Evolutionary conservation across 2,888 invertebrate species (phyloP).

Genomic region (Caenorhabditis sp.): DNA sequence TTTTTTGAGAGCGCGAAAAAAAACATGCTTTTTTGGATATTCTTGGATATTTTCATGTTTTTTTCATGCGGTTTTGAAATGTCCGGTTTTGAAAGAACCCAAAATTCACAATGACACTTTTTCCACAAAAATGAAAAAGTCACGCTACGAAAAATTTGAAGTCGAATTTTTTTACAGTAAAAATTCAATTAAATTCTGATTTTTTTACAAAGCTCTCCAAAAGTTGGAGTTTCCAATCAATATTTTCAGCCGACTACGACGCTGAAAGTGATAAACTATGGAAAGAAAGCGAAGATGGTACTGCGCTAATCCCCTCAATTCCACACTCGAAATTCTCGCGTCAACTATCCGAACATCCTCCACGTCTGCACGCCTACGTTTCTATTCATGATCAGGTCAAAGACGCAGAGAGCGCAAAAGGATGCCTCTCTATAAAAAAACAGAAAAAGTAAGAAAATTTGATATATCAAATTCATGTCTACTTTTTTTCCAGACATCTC

Average conservation of each 20-base stretch:
- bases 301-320: conserved; percentile 10
- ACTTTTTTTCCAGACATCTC: conserved; percentile 7
- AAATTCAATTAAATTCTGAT: not conserved
- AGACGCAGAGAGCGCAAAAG: conserved; percentile 32
- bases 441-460: conserved; percentile 18
- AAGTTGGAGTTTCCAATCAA: no score
- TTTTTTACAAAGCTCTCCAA: not conserved
- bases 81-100: no score
- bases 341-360: conserved; percentile 42
- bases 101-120: no score
- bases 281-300: conserved; percentile 28
- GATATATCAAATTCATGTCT: no score
- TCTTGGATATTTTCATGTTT: no score
- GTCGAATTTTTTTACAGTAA: not conserved
- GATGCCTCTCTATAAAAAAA: conserved; percentile 29
- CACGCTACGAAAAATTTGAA: no score
- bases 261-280: conserved; percentile 43
- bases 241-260: conserved; percentile 39
- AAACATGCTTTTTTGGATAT: no score
- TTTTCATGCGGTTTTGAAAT: no score
- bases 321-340: conserved; percentile 42
- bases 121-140: no score
- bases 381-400: conserved; percentile 33
- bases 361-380: conserved; percentile 56
- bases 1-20: no score